Evolutionary conservation across 2,113 vertebrate species (phyloP).

Genomic region (Solea solea): DNA sequence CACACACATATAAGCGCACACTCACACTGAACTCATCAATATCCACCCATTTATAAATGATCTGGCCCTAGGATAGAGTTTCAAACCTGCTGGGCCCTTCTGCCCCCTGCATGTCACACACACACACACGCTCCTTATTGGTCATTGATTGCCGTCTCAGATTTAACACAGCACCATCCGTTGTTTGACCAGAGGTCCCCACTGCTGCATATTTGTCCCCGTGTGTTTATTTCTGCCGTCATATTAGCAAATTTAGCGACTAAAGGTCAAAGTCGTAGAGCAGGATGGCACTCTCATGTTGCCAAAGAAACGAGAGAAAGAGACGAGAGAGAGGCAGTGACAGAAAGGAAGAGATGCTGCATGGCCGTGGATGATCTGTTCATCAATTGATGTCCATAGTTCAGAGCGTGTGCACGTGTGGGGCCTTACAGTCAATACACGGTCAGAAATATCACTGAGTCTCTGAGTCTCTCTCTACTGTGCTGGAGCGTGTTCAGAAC

Average conservation of each 20-base stretch:
- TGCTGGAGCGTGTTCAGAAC: not conserved
- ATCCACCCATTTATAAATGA: slow-evolving; percentile 86
- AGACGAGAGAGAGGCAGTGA: not conserved
- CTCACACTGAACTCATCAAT: slow-evolving; percentile 80
- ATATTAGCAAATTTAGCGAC: slow-evolving; percentile 67
- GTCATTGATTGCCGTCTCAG: slow-evolving; percentile 86
- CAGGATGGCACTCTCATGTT: slow-evolving; percentile 4
- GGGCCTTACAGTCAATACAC: not conserved
- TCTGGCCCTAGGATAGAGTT: slow-evolving; percentile 81
- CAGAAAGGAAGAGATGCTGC: slow-evolving; percentile 10
- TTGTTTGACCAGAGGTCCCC: slow-evolving; percentile 66
- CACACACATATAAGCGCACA: slow-evolving; percentile 42
- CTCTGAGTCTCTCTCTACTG: not conserved
- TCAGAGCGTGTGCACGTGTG: slow-evolving; percentile 1
- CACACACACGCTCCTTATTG: slow-evolving; percentile 62
- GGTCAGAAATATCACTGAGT: slow-evolving; percentile 19
- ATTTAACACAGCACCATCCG: slow-evolving; percentile 81
- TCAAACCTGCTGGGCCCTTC: slow-evolving; percentile 79
- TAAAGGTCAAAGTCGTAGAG: slow-evolving; percentile 47
- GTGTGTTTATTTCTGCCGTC: slow-evolving; percentile 29
- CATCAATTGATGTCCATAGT: slow-evolving; percentile 49
- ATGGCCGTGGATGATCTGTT: slow-evolving; percentile 41
- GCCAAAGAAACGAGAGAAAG: not conserved
- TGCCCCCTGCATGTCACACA: slow-evolving; percentile 64
- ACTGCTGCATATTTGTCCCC: slow-evolving; percentile 63